Conservation (phyloP, 2,797 vertebrate genomes). For the Eutrigla gurnardus region DNA sequence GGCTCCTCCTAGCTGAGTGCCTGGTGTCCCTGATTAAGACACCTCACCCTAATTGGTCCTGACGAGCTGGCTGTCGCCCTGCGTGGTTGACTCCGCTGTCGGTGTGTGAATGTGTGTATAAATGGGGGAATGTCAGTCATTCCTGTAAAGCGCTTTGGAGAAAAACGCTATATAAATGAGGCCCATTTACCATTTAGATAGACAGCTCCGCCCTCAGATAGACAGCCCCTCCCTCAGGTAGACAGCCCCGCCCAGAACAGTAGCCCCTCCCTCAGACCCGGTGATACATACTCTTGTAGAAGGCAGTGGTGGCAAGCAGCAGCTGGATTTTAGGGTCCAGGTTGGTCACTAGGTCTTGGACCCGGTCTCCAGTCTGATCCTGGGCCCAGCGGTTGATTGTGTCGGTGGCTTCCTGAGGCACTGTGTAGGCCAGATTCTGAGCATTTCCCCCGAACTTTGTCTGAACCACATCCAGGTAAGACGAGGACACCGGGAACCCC, state of each 20-base stretch:
- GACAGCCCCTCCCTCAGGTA: too few species aligned
- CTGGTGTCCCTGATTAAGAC: too few species aligned
- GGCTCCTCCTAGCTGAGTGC: too few species aligned
- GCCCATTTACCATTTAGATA: too few species aligned
- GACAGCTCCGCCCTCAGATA: background rate
- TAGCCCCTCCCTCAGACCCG: background rate
- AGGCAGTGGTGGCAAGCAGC: conserved; percentile 83
- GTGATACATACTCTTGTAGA: conserved; percentile 79
- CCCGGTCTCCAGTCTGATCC: conserved; percentile 76
- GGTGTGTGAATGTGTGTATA: too few species aligned
- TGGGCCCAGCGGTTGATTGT: conserved; percentile 83
- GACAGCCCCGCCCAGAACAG: background rate
- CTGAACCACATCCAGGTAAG: conserved; percentile 83
- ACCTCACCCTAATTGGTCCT: too few species aligned
- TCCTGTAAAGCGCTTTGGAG: too few species aligned
- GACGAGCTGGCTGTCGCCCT: too few species aligned
- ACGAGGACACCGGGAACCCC: conserved; percentile 68
- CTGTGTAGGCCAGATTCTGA: conserved; percentile 76
- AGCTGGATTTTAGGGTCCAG: conserved; percentile 84
- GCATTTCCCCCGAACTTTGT: conserved; percentile 82
- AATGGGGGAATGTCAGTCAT: too few species aligned
- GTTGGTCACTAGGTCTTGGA: conserved; percentile 76
- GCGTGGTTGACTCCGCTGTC: too few species aligned
- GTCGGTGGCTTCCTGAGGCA: conserved; percentile 55
- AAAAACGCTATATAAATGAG: too few species aligned